Base-by-base conservation (phyloP, 1,140 invertebrate species). In the Diploscapter pachys region DNA sequence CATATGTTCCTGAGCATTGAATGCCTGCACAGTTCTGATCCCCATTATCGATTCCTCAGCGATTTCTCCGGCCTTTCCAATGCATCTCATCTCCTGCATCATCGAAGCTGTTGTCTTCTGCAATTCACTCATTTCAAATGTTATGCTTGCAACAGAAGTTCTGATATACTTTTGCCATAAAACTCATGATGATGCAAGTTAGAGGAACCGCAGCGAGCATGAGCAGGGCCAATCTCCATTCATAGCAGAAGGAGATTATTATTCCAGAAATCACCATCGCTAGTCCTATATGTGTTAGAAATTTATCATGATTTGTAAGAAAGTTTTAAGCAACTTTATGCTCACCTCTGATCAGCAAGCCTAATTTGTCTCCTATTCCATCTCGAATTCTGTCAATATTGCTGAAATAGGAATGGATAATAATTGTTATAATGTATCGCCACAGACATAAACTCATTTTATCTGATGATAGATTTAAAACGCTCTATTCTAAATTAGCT, bases 301-400 rank as follows among this genome's bases (percentile, higher is more conserved):
- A 31, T 31, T 31, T 31, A 31, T 31, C 31, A 31, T 1, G 31
- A 31, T 31, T 31, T 31, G 31, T 31, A 31, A 31, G 31, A 31
- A 31, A 31, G 31, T 31, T 31, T 31, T 31, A 31, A 31, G 31
- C 31, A 31, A 31, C 0, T 31, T 0, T 31, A 31, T 31, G 31
- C 31, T 31, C 31, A 31, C 31, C 71, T 81, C 91, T 91, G 9
- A 92, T 84, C 77, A 94, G 91, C 63, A 91, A 91, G 4, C 90
- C 91, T 48, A 94, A 87, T 86, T 95, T 95, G 83, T 93, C 92
- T 0, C 93, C 93, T 57, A 95, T 91, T 4, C 93, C 93, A 82
- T 93, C 92, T 85, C 93, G 91, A 78, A 95, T 88, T 86, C 93
- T 92, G n/a, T 92, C 89, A 11, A 95, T 89, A 87, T 95, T 93